Evolutionary conservation across 2,113 vertebrate species (phyloP).

Genomic region (Carassius gibelio): DNA sequence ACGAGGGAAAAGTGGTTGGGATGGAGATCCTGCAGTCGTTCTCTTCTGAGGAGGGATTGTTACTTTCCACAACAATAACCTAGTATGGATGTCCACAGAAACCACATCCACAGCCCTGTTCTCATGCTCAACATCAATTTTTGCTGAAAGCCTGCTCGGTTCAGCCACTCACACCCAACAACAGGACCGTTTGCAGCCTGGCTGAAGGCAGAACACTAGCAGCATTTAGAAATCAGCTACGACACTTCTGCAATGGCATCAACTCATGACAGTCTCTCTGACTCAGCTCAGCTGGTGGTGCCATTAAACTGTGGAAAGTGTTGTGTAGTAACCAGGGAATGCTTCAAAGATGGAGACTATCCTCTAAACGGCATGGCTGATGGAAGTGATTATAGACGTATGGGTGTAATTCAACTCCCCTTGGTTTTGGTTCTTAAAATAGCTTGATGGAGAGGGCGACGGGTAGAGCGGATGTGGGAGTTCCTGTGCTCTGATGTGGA

Average conservation of each 20-base stretch:
- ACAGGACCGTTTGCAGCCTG: background rate
- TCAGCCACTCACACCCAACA: constrained; percentile 3
- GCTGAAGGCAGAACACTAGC: constrained; percentile 23
- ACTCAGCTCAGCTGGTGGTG: background rate
- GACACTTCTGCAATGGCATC: constrained; percentile 14
- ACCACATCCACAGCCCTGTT: constrained; percentile 65
- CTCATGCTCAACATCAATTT: constrained; percentile 54
- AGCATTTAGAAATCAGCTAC: constrained; percentile 21
- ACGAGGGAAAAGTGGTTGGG: constrained; percentile 25
- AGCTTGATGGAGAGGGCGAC: constrained; percentile 60
- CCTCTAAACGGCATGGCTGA: constrained; percentile 60
- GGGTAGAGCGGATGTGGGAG: constrained; percentile 65
- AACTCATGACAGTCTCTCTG: constrained; percentile 24
- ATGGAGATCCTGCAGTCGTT: constrained; percentile 47
- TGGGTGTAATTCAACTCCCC: constrained; percentile 72
- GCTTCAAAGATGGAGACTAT: constrained; percentile 62
- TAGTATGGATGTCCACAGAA: constrained; percentile 59
- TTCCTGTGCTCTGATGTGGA: constrained; percentile 70
- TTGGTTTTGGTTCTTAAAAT: constrained; percentile 62
- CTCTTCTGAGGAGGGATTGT: constrained; percentile 59
- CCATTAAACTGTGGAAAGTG: background rate
- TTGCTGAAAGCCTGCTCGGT: constrained; percentile 31
- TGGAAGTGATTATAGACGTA: constrained; percentile 76
- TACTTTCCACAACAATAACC: constrained; percentile 58
- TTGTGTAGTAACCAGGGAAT: constrained; percentile 29